Evolutionary conservation across 1,140 invertebrate genomes (phyloP), one percentile per base, ranked within the genome.

Genomic region (Bombus pascuorum): DNA sequence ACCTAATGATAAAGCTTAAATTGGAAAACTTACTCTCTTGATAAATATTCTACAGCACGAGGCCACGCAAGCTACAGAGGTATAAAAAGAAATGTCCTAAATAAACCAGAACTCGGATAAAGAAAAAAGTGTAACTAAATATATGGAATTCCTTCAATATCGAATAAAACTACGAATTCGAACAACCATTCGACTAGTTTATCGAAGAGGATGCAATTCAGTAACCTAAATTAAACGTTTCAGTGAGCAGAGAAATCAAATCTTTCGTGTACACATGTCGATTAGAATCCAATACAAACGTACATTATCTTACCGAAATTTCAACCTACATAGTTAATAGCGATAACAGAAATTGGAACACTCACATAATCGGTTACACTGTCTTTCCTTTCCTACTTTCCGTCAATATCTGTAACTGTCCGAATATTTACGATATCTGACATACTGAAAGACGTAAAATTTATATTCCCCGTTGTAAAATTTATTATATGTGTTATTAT

Each of bases 331-430:
- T 53, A 53, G 47, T 12, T 4, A 66, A 12, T 8, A 53, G 6
- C 47, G 82, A 87, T 81, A 87, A 81, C 42, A 28, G 65, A 85
- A 87, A 87, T 87, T 87, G 59, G 47, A 37, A 25, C 74, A 78
- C 44, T 73, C 71, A 1, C 44, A 4, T 32, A 53, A 71, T 57
- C 18, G 44, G 57, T 59, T 8, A 42, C 32, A 15, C 22, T 4
- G 28, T 53, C 66, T 6, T 39, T 34, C 28, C 8, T 39, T 32
- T 28, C 39, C 34, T 71, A 3, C 25, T 39, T 28, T 57, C 13
- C n/a, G 13, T 32, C 3, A 1, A 32, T n/a, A n/a, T 15, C n/a
- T 15, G 4, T 22, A 53, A 53, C 18, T 22, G 18, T 53, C 2
- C 47, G 0, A 53, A 53, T 53, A 53, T 53, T 8, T 53, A 53